Evolutionary conservation across 2,888 invertebrate species (phyloP).

Genomic region (Diaprepes abbreviatus): DNA sequence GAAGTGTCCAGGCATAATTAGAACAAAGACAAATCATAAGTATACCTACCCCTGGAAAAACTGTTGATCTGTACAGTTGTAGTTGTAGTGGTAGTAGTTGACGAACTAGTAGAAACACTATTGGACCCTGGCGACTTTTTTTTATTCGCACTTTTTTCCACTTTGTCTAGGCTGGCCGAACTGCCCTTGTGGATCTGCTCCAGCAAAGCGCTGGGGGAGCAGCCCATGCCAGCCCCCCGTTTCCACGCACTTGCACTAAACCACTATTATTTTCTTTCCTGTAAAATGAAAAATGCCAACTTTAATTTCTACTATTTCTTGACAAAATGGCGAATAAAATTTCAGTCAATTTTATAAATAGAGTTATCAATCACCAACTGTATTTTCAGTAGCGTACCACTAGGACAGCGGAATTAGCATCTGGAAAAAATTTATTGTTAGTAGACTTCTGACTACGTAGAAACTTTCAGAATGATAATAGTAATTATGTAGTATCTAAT

Average conservation of each 20-base stretch:
- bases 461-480: no score
- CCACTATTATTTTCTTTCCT: conserved; percentile 2
- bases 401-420: no score
- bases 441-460: no score
- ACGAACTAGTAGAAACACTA: conserved; percentile 24
- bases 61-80: conserved; percentile 39
- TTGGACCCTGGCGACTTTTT: conserved; percentile 29
- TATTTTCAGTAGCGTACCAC: no score
- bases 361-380: no score
- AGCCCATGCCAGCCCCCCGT: conserved; percentile 71
- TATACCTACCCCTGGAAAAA: conserved; percentile 41
- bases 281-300: not conserved
- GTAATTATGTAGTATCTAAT: no score
- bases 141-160: conserved; percentile 56
- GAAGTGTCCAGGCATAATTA: no score
- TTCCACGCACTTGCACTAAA: conserved; percentile 1
- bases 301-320: not conserved
- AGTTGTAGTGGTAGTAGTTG: conserved; percentile 21
- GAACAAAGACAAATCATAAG: no score
- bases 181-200: conserved; percentile 75
- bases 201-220: conserved; percentile 71
- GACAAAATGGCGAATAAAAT: conserved; percentile 6
- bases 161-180: conserved; percentile 59
- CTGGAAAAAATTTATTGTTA: no score
- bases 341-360: no score